These are phyloP conservation scores for Druceiella hillmani DNA, from an alignment of 2,888 invertebrate species.

Conservation along the genomic window DNA sequence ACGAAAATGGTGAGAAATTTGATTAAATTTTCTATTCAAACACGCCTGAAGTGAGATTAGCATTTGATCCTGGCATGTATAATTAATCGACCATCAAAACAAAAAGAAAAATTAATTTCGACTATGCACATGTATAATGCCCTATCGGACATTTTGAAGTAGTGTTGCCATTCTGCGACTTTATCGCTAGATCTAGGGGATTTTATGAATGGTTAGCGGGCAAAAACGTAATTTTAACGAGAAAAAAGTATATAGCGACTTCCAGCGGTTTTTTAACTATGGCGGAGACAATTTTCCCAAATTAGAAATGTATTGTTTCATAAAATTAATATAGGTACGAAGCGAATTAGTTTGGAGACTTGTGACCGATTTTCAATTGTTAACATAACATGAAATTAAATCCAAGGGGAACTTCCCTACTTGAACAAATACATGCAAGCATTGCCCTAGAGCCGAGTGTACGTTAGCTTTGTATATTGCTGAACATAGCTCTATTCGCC, in stretches of 20 bases:
- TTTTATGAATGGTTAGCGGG: slow-evolving; percentile 6
- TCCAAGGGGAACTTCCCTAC: background rate
- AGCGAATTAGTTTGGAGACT: too few relatives aligned
- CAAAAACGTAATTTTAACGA: slow-evolving; percentile 5
- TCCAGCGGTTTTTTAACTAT: slow-evolving; percentile 5
- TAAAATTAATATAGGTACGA: too few relatives aligned
- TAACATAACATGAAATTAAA: too few relatives aligned
- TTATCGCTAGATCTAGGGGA: slow-evolving; percentile 6
- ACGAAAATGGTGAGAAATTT: too few relatives aligned
- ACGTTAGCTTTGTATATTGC: slow-evolving; percentile 5
- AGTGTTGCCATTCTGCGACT: slow-evolving; percentile 7
- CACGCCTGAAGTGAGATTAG: too few relatives aligned
- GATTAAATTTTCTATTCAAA: too few relatives aligned
- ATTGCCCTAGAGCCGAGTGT: slow-evolving; percentile 4
- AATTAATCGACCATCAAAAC: too few relatives aligned
- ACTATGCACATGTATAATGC: too few relatives aligned
- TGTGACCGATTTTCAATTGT: too few relatives aligned
- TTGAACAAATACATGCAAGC: slow-evolving; percentile 3
- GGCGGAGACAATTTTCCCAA: slow-evolving; percentile 4
- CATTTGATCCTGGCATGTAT: too few relatives aligned
- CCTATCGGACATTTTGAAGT: too few relatives aligned
- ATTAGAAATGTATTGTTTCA: slow-evolving; percentile 4
- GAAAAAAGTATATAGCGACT: slow-evolving; percentile 8
- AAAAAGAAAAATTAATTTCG: too few relatives aligned
- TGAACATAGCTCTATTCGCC: slow-evolving; percentile 3